A percentile compares a stretch with the other conserved stretches of the same genome.
phyloP scores from a whole-genome alignment of 2,888 invertebrate species.

The Phasia obesa region DNA sequence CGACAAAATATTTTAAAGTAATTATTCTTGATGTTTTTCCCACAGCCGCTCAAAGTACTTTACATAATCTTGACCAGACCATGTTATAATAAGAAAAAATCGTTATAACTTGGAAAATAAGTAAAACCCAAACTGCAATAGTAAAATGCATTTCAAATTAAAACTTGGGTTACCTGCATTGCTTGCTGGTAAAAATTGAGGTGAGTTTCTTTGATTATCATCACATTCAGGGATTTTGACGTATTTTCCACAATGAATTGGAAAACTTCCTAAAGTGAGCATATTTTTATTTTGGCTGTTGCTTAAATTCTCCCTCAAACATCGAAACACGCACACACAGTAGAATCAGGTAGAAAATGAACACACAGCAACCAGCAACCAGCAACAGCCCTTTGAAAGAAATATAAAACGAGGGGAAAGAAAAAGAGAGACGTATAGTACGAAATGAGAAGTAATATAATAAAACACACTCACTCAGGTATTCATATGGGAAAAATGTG shows the following conservation, averaged over 20 bases:
- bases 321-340: neutral
- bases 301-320: conserved; percentile 28
- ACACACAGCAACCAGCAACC: conserved; percentile 41
- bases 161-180: conserved; percentile 43
- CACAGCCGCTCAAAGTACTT: too few species aligned
- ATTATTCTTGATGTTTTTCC: too few species aligned
- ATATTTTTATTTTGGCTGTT: conserved; percentile 27
- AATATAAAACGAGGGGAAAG: conserved; percentile 55
- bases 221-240: conserved; percentile 68
- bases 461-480: conserved; percentile 61
- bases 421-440: conserved; percentile 18
- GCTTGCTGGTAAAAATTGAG: conserved; percentile 13
- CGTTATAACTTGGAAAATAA: conserved; percentile 43
- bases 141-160: too few species aligned
- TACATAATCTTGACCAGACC: neutral
- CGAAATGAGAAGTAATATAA: conserved; percentile 29
- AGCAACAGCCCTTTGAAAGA: conserved; percentile 58
- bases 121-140: conserved; percentile 10
- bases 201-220: conserved; percentile 56
- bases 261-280: conserved; percentile 68
- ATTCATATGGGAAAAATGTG: conserved; percentile 59
- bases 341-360: conserved; percentile 39
- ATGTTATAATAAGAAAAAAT: conserved; percentile 49
- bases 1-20: too few species aligned
- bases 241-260: conserved; percentile 71